phyloP scores from a whole-genome alignment of 2,797 vertebrate genomes.

The Acanthiza pusilla region DNA sequence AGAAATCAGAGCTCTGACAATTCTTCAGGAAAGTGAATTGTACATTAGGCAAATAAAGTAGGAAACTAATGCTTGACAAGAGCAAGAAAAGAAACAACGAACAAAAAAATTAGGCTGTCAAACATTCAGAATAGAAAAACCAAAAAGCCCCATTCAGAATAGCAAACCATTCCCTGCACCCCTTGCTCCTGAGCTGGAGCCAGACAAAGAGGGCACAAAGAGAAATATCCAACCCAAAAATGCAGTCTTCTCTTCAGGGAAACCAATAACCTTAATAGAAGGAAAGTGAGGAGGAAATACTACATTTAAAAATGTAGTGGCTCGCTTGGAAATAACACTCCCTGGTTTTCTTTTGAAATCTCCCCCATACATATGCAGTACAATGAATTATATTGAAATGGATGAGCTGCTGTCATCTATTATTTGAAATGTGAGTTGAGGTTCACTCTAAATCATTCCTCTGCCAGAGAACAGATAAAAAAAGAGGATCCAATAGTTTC shows the following conservation, averaged over 20 bases:
- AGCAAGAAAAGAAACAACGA: not conserved
- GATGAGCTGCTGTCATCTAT: slow-evolving; percentile 49
- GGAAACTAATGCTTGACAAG: not conserved
- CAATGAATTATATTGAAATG: slow-evolving; percentile 39
- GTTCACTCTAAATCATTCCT: slow-evolving; percentile 34
- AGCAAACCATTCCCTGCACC: not conserved
- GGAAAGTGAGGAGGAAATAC: not conserved
- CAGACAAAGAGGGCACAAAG: not conserved
- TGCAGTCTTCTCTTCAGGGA: not conserved
- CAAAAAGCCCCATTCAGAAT: not conserved
- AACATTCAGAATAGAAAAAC: not conserved
- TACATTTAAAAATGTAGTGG: not conserved
- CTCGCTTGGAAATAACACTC: slow-evolving; percentile 7
- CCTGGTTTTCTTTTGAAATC: slow-evolving; percentile 13
- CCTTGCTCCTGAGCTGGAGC: not conserved
- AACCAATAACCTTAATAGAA: not conserved
- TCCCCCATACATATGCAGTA: slow-evolving; percentile 38
- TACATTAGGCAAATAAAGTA: not conserved
- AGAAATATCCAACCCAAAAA: not conserved
- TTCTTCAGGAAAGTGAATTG: not conserved
- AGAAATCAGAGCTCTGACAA: not conserved
- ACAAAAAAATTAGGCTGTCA: not conserved
- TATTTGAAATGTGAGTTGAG: slow-evolving; percentile 53
- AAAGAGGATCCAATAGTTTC: slow-evolving; percentile 6
- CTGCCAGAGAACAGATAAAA: slow-evolving; percentile 29